These are phyloP conservation scores for Terebella lapidaria DNA, from an alignment of 2,888 invertebrate species.

Conservation along the genomic window DNA sequence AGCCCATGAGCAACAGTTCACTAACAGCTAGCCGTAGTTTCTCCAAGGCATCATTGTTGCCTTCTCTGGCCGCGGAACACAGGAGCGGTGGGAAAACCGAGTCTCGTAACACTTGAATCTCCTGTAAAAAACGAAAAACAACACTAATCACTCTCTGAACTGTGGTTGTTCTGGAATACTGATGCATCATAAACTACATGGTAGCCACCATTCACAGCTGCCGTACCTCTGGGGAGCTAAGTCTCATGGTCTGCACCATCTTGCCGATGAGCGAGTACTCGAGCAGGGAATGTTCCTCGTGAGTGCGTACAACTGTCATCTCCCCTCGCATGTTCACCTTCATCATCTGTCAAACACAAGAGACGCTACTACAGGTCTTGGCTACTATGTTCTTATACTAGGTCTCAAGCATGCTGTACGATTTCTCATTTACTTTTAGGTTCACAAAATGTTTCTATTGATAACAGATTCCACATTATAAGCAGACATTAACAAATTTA, in stretches of 20 bases:
- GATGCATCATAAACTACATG: too few relatives aligned
- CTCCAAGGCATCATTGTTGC: slow-evolving; percentile 58
- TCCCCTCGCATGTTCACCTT: slow-evolving; percentile 38
- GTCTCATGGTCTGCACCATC: slow-evolving; percentile 60
- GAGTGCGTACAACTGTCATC: slow-evolving; percentile 22
- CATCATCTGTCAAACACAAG: slow-evolving; percentile 39
- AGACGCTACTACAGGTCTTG: not conserved
- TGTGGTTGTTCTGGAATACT: not conserved
- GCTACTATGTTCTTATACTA: not conserved
- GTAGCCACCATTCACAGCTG: not conserved
- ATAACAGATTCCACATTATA: too few relatives aligned
- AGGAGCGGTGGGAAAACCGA: slow-evolving; percentile 69
- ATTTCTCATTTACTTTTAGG: too few relatives aligned
- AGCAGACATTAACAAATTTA: too few relatives aligned
- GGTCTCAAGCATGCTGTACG: not conserved
- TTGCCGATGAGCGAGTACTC: slow-evolving; percentile 57
- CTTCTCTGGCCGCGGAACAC: slow-evolving; percentile 61
- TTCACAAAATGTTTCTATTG: too few relatives aligned
- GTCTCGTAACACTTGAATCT: slow-evolving; percentile 36
- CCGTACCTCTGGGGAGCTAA: slow-evolving; percentile 56
- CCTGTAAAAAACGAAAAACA: slow-evolving; percentile 24
- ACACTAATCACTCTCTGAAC: not conserved
- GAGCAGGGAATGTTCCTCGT: slow-evolving; percentile 26
- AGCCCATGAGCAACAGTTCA: not conserved
- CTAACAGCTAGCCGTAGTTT: slow-evolving; percentile 34